phyloP scores from a whole-genome alignment of 2,797 vertebrate species.

The Melopsittacus undulatus region DNA sequence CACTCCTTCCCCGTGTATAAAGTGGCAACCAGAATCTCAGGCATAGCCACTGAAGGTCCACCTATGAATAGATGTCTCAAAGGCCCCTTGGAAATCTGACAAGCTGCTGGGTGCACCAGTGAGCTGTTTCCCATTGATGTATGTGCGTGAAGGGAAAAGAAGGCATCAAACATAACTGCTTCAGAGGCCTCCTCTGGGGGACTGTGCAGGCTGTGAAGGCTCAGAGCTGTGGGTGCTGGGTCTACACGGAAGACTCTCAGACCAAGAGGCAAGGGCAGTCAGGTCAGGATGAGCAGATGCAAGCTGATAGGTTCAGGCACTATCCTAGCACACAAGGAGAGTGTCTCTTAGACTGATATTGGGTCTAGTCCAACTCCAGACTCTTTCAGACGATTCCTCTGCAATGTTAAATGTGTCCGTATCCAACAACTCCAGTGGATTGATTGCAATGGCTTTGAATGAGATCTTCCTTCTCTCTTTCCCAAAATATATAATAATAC shows the following conservation, averaged over 20 bases:
- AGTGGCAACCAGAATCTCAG: neutral
- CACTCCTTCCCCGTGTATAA: neutral
- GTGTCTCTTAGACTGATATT: neutral
- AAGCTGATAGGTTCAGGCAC: neutral
- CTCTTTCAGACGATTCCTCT: neutral
- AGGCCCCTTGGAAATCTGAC: neutral
- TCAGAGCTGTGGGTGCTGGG: neutral
- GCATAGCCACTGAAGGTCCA: neutral
- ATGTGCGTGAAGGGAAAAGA: neutral
- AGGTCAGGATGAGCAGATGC: neutral
- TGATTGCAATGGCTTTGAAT: neutral
- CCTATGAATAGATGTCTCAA: neutral
- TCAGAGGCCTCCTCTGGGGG: neutral
- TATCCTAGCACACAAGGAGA: neutral
- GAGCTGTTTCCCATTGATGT: neutral
- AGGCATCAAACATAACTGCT: neutral
- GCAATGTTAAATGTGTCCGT: accelerated
- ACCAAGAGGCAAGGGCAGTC: neutral
- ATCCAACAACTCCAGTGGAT: neutral
- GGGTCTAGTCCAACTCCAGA: neutral
- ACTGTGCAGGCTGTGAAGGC: neutral
- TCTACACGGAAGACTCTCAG: neutral
- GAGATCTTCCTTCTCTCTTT: neutral
- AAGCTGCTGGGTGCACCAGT: neutral
- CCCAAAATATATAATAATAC: neutral